Conservation (phyloP, 2,113 vertebrate species). For the Ptychochromis oligacanthus region DNA sequence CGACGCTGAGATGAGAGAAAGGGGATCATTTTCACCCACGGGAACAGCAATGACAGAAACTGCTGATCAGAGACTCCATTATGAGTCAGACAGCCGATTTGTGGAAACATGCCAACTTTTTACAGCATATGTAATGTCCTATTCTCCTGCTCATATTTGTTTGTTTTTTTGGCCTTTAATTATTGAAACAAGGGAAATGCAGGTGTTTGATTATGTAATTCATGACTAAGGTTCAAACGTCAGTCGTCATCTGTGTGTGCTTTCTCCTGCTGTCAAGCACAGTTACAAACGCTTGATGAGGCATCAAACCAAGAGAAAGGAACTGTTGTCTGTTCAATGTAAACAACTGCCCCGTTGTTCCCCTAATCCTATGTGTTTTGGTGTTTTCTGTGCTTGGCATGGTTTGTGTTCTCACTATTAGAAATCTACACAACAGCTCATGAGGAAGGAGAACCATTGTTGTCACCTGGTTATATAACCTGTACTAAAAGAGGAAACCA, state of each 20-base stretch:
- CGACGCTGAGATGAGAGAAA: neutral
- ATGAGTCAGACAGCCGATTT: constrained; percentile 31
- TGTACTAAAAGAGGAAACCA: constrained; percentile 1
- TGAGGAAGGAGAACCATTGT: neutral
- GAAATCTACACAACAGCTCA: neutral
- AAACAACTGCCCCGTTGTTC: constrained; percentile 4
- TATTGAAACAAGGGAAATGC: constrained; percentile 27
- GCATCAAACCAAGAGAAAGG: constrained; percentile 14
- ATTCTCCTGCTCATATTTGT: neutral
- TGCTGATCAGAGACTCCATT: constrained; percentile 19
- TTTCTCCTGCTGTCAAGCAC: constrained; percentile 54
- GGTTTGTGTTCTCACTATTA: neutral
- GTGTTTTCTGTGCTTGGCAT: neutral
- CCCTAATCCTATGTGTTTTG: neutral
- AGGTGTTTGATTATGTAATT: constrained; percentile 52
- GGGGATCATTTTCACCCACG: constrained; percentile 30
- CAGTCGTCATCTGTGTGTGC: constrained; percentile 44
- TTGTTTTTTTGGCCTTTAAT: constrained; percentile 12
- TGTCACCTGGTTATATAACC: constrained; percentile 25
- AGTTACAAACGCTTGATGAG: constrained; percentile 3
- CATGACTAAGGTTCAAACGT: constrained; percentile 52
- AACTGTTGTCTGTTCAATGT: neutral
- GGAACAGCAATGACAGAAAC: constrained; percentile 21
- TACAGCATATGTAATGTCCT: neutral
- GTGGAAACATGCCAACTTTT: neutral